Evolutionary conservation across 2,113 vertebrate genomes (phyloP), one percentile per base, ranked within the genome.

Genomic region (Mesitornis unicolor): DNA sequence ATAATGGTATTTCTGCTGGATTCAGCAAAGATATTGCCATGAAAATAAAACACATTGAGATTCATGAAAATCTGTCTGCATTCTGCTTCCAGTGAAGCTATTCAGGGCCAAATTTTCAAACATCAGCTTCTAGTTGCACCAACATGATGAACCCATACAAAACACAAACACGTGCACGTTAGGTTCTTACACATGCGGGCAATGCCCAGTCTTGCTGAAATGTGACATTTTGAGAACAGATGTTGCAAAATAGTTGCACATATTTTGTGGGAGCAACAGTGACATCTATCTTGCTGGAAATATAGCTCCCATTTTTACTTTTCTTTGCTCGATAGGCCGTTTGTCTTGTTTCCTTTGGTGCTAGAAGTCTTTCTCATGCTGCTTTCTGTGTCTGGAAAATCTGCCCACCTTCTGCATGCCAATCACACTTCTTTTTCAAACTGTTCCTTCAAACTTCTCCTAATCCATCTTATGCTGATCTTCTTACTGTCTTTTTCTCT

Each of bases 211-310:
- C 90, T 59, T 87, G 60, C 60, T 75, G 64, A 84, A 92, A 94
- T 71, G 82, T 92, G 90, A 84, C 73, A 87, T 92, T 96, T 31
- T 84, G 93, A 86, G 87, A 96, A 81, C 92, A 95, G 93, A 95
- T 94, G 85, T 96, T 96, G 90, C 75, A 89, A 94, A 94, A 78
- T 81, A 56, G 79, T 80, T 94, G 95, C 87, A 88, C 79, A 47
- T 94, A 90, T 94, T 96, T 94, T 92, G 88, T 94, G 92, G 95
- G 85, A 94, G 68, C 80, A 96, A 84, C 90, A 93, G 76, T 50
- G 83, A 60, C 92, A 92, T 93, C 83, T 92, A 63, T 94, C 93
- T 92, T 90, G n/a, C 71, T 94, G 83, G 85, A 92, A 88, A 81
- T 65, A 90, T 1, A 84, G 71, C 59, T 92, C 79, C 92, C 79